These are phyloP conservation scores for Cerastoderma edule DNA, from an alignment of 2,888 invertebrate species.

Conservation along the genomic window DNA sequence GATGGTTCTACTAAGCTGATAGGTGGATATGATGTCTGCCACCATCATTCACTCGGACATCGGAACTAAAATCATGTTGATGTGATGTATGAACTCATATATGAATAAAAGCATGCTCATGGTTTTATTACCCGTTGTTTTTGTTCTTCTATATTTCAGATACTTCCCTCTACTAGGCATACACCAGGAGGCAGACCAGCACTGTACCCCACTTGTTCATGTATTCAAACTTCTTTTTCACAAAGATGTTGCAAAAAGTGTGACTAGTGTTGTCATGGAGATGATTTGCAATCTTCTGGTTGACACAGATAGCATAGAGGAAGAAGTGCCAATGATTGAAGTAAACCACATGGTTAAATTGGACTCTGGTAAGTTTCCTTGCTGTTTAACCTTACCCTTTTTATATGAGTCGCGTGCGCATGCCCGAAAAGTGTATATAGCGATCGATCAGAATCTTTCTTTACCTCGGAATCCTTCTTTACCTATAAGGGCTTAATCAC, in stretches of 20 bases:
- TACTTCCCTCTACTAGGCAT: slow-evolving; percentile 90
- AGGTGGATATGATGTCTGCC: background rate
- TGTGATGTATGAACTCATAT: too few species aligned
- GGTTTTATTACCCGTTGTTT: too few species aligned
- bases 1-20: too few species aligned
- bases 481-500: too few species aligned
- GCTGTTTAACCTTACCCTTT: too few species aligned
- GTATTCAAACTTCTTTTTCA: slow-evolving; percentile 90
- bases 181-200: slow-evolving; percentile 82
- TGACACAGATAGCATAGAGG: slow-evolving; percentile 59
- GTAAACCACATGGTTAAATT: slow-evolving; percentile 44
- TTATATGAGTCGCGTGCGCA: too few species aligned
- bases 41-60: too few species aligned
- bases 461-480: too few species aligned
- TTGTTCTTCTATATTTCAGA: slow-evolving; percentile 61
- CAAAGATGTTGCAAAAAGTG: slow-evolving; percentile 88
- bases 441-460: too few species aligned
- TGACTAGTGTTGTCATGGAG: slow-evolving; percentile 84
- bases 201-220: slow-evolving; percentile 87
- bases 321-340: slow-evolving; percentile 55
- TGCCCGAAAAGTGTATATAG: too few species aligned
- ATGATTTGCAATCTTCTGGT: slow-evolving; percentile 81
- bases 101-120: too few species aligned
- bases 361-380: slow-evolving; percentile 29
- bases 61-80: too few species aligned